Percentiles rank a stretch among this genome's conserved stretches.
Evolutionary conservation across 1,140 invertebrate species (phyloP).

Genomic region (Drosophila obscura): DNA sequence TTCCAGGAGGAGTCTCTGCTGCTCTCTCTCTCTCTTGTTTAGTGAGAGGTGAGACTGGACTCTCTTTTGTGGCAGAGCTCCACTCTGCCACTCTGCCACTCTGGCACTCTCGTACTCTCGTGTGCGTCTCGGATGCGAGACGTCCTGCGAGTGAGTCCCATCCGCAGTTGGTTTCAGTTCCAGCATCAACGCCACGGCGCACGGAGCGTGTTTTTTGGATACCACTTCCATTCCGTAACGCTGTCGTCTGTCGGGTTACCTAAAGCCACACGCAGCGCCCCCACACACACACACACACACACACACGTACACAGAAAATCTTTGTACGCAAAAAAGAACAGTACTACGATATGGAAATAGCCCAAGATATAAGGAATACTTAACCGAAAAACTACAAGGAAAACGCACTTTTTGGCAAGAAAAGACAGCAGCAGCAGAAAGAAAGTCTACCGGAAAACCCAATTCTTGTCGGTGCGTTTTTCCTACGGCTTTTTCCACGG

Average conservation of each 20-base stretch:
- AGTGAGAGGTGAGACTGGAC: not conserved
- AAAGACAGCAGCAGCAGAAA: conserved; percentile 2
- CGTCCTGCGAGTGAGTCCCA: conserved; percentile 17
- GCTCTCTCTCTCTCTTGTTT: not conserved
- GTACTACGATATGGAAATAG: conserved; percentile 25
- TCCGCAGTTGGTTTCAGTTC: conserved; percentile 57
- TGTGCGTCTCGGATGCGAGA: conserved; percentile 35
- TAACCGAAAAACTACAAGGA: conserved; percentile 16
- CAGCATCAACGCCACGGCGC: conserved; percentile 72
- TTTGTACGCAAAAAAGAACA: not conserved
- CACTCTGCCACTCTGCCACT: not conserved
- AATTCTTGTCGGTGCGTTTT: conserved; percentile 25
- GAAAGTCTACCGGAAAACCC: conserved; percentile 6
- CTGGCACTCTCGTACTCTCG: conserved; percentile 2
- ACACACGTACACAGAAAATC: conserved; percentile 1
- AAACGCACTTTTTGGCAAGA: conserved; percentile 6
- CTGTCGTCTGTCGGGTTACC: conserved; percentile 38
- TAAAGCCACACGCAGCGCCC: conserved; percentile 27
- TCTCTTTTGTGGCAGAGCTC: conserved; percentile 23
- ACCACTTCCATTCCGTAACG: conserved; percentile 10
- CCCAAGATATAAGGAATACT: conserved; percentile 28
- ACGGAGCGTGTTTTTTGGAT: conserved; percentile 39
- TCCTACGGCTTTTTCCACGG: conserved; percentile 30
- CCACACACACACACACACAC: conserved; percentile 27
- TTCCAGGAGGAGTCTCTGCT: conserved; percentile 49